phyloP scores from a whole-genome alignment of 2,113 vertebrate species.

The Sinocyclocheilus maitianheensis region DNA sequence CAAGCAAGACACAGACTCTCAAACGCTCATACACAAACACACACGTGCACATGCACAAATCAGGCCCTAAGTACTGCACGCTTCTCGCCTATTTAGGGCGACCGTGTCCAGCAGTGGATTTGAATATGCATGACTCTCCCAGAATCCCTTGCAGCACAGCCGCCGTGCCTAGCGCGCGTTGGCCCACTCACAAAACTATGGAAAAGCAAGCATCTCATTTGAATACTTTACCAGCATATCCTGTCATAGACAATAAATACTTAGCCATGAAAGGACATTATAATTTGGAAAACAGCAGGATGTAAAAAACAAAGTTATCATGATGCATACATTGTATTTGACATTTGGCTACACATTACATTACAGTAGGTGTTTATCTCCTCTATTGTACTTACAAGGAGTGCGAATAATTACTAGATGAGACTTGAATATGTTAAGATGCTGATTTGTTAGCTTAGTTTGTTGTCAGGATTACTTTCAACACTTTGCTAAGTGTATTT shows the following conservation, averaged over 20 bases:
- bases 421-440: constrained; percentile 36
- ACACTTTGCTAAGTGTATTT: constrained; percentile 4
- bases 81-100: constrained; percentile 77
- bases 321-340: constrained; percentile 41
- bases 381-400: constrained; percentile 35
- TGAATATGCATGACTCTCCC: constrained; percentile 81
- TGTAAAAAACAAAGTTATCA: constrained; percentile 37
- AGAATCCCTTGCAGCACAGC: constrained; percentile 73
- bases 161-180: constrained; percentile 54
- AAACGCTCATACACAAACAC: constrained; percentile 35
- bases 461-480: constrained; percentile 10
- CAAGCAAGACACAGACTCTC: constrained; percentile 65
- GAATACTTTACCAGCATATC: constrained; percentile 70
- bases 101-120: constrained; percentile 77
- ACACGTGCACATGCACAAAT: constrained; percentile 26
- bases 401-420: constrained; percentile 30
- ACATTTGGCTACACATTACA: constrained; percentile 42
- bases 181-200: constrained; percentile 61
- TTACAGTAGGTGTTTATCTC: constrained; percentile 45
- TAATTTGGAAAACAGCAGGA: constrained; percentile 56
- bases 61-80: constrained; percentile 66
- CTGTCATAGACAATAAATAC: constrained; percentile 72
- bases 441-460: not conserved
- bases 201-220: constrained; percentile 74
- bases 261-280: constrained; percentile 59